Evolutionary conservation across 2,888 invertebrate genomes (phyloP), one percentile per base, ranked within the genome.

Genomic region (Drosophila neotestacea): DNA sequence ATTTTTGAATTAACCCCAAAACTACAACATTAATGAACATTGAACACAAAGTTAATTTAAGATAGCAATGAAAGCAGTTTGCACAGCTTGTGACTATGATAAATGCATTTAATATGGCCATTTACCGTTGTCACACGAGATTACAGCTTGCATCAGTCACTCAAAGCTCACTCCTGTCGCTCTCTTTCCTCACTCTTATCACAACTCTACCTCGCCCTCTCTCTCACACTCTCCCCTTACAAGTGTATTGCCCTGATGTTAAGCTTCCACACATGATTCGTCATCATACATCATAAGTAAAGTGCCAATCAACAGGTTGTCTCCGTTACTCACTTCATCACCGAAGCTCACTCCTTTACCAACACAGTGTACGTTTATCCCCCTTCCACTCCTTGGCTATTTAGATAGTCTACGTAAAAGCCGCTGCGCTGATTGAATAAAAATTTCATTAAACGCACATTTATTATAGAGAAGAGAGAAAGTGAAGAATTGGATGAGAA

Each of bases 361-460:
- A 34, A 10, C 55, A 6, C 41, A n/a, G 10, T 9, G n/a, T 32
- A 3, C 38, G 22, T 32, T 55, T 44, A 6, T 34, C 51, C 4
- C 22, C 16, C 58, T 52, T 9, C 36, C 39, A 39, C 34, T 41
- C 32, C 10, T 38, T 13, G 9, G 4, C 46, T 13, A 28, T 47
- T 39, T 52, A 46, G 13, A 30, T 52, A 62, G 63, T 51, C 13
- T 30, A 51, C 71, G 56, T 70, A 69, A 73, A 75, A 59, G 67
- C 62, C 67, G 64, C 38, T 39, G 58, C 70, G 64, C 65, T 85
- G 85, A 85, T 85, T 85, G 85, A 85, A 85, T 85, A 89, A 84
- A 85, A 85, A 87, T 87, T 85, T 85, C 80, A 85, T 85, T 89
- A 81, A 81, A 74, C 74, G 82, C 68, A 79, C 79, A 89, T 85